These are phyloP conservation scores for Agraylea sexmaculata DNA, from an alignment of 1,140 invertebrate species.

Conservation along the genomic window DNA sequence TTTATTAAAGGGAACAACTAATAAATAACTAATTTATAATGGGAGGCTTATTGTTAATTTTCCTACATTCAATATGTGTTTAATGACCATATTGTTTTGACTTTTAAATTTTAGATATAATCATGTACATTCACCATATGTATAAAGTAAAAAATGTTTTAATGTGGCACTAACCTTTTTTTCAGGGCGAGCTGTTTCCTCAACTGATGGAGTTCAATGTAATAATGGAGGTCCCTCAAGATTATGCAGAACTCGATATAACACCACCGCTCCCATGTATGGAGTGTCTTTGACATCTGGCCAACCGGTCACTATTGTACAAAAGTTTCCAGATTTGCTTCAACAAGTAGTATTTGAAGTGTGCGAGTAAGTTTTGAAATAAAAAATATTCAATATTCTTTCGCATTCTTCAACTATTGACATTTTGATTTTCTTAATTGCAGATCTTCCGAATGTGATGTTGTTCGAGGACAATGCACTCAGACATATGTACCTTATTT, in stretches of 20 bases:
- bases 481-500: constrained; percentile 87
- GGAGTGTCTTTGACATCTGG: constrained; percentile 83
- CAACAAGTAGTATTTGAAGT: constrained; percentile 90
- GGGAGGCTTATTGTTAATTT: no score
- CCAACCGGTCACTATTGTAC: constrained; percentile 84
- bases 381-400: constrained; percentile 1
- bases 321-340: constrained; percentile 86
- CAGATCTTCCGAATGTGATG: constrained; percentile 76
- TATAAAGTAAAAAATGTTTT: no score
- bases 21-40: no score
- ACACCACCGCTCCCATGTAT: constrained; percentile 87
- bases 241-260: constrained; percentile 77
- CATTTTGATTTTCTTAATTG: constrained; percentile 24
- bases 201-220: constrained; percentile 23
- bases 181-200: constrained; percentile 31
- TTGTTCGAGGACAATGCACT: constrained; percentile 77
- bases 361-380: constrained; percentile 49
- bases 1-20: no score
- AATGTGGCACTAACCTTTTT: constrained; percentile 16
- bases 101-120: no score
- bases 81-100: no score
- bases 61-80: no score
- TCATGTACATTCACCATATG: no score
- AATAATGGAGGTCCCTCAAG: constrained; percentile 51
- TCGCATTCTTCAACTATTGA: neutral